Percentiles rank a stretch among this genome's conserved stretches.
Evolutionary conservation across 2,797 vertebrate species (phyloP).

Genomic region (Podarcis lilfordi): DNA sequence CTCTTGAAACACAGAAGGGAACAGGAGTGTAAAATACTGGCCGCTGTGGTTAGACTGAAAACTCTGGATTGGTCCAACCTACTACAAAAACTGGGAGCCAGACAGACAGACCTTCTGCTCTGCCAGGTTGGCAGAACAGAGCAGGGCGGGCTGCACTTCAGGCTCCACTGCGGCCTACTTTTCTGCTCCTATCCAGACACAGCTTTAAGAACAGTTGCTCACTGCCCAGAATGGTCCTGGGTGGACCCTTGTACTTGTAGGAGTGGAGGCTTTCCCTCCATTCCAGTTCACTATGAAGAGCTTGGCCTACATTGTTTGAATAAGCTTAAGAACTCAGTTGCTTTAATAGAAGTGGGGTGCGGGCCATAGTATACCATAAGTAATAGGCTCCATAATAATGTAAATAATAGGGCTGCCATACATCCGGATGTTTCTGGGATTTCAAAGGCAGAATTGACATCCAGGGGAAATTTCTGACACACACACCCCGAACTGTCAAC

Average conservation of each 20-base stretch:
- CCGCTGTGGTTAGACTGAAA: background rate
- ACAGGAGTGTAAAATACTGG: background rate
- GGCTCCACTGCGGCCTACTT: background rate
- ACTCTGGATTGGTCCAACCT: background rate
- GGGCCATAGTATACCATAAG: background rate
- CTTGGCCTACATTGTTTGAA: accelerated
- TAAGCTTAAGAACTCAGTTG: background rate
- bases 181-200: background rate
- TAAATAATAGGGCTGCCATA: no score
- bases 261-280: background rate
- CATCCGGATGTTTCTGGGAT: no score
- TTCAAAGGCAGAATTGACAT: no score
- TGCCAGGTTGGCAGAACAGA: background rate
- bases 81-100: background rate
- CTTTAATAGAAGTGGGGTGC: background rate
- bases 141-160: background rate
- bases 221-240: background rate
- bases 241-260: background rate
- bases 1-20: background rate
- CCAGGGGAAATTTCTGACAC: no score
- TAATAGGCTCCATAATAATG: no score
- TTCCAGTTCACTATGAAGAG: background rate
- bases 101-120: background rate
- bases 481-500: no score
- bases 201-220: background rate